A percentile compares a stretch with the other conserved stretches of the same genome.
phyloP scores from a whole-genome alignment of 1,140 invertebrate genomes.

The Frieseomelitta varia region DNA sequence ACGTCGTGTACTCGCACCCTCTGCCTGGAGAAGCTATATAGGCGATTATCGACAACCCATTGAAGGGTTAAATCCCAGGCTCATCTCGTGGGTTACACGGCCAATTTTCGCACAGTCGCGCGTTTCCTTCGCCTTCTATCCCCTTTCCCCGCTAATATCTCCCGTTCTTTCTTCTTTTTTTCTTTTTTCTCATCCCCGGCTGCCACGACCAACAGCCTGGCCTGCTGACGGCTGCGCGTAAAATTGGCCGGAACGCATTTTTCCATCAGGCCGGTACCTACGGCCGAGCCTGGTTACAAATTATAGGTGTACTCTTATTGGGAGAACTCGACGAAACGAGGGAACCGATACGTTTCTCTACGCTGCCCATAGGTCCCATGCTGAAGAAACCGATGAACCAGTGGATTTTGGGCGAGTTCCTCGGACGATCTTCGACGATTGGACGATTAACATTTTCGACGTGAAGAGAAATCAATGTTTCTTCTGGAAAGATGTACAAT shows the following conservation, averaged over 20 bases:
- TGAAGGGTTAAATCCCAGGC: background rate
- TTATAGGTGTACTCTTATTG: conserved; percentile 77
- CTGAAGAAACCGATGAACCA: conserved; percentile 4
- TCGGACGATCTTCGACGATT: too few relatives aligned
- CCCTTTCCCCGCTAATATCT: background rate
- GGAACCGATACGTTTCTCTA: conserved; percentile 64
- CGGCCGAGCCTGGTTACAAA: conserved; percentile 70
- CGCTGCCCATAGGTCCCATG: conserved; percentile 29
- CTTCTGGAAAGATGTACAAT: too few relatives aligned
- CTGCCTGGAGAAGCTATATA: background rate
- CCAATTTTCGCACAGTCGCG: conserved; percentile 13
- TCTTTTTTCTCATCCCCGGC: background rate
- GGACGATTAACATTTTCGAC: too few relatives aligned
- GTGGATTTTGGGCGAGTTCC: conserved; percentile 1
- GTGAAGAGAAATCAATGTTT: too few relatives aligned
- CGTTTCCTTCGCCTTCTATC: conserved; percentile 2
- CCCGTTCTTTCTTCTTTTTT: conserved; percentile 11
- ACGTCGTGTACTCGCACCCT: background rate
- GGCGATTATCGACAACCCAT: background rate
- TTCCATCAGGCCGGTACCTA: conserved; percentile 73
- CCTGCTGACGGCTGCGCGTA: conserved; percentile 67
- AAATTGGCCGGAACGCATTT: conserved; percentile 77
- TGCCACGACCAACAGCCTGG: conserved; percentile 54
- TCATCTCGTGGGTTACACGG: background rate
- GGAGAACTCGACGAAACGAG: conserved; percentile 63